These are phyloP conservation scores for Melozone crissalis DNA, from an alignment of 2,113 vertebrate genomes.

Conservation along the genomic window DNA sequence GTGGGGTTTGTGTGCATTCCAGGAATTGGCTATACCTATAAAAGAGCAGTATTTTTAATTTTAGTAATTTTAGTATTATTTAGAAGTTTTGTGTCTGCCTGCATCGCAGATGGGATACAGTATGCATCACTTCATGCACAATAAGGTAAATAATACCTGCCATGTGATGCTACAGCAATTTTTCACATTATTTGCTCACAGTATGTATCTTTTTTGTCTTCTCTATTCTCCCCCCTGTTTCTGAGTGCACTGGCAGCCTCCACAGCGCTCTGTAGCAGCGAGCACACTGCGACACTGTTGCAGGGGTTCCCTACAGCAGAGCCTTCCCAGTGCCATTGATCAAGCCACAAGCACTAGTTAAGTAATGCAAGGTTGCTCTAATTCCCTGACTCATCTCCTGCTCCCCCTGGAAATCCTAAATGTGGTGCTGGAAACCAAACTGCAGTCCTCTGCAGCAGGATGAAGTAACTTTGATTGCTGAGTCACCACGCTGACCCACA, in stretches of 20 bases:
- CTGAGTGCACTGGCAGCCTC: not conserved
- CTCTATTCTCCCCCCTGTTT: not conserved
- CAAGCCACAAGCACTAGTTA: conserved; percentile 44
- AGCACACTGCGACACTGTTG: conserved; percentile 63
- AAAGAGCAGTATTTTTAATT: not conserved
- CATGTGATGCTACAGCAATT: not conserved
- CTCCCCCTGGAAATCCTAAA: conserved; percentile 56
- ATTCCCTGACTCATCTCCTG: conserved; percentile 69
- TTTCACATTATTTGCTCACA: not conserved
- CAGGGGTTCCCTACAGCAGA: conserved; percentile 60
- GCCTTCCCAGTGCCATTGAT: conserved; percentile 57
- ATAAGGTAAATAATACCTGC: not conserved
- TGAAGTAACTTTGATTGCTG: conserved; percentile 36
- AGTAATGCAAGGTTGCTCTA: conserved; percentile 53
- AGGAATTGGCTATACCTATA: not conserved
- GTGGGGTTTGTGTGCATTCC: not conserved
- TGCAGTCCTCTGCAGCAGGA: conserved; percentile 58
- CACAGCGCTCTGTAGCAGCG: not conserved
- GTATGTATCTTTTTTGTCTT: not conserved
- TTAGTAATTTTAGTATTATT: too few species aligned
- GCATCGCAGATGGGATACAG: not conserved
- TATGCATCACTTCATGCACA: not conserved
- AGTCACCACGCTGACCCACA: conserved; percentile 41
- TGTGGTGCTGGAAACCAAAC: conserved; percentile 33
- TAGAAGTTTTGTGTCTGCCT: not conserved